A percentile compares a stretch with the other conserved stretches of the same genome.
These are phyloP conservation scores for Tryphoninae sp. DNA, from an alignment of 2,888 invertebrate genomes.

Conservation along the genomic window DNA sequence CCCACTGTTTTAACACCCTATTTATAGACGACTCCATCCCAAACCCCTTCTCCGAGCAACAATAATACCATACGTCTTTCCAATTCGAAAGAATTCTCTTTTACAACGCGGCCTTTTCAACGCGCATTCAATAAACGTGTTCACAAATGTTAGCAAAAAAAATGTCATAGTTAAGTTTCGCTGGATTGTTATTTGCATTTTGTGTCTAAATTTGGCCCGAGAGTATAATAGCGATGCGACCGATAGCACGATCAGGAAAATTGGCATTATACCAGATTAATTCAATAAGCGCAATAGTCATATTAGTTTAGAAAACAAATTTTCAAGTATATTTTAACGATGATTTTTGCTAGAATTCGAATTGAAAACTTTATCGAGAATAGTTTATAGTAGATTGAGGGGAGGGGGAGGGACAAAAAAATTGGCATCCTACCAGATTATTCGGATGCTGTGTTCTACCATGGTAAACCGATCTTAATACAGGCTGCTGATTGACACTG, in stretches of 20 bases:
- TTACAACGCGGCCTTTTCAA: neutral
- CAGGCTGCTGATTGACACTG: conserved; percentile 69
- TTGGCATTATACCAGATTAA: too few relatives aligned
- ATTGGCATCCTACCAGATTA: conserved; percentile 73
- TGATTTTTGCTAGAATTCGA: neutral
- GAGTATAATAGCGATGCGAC: too few relatives aligned
- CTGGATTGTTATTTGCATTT: too few relatives aligned
- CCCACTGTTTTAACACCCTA: conserved; percentile 71
- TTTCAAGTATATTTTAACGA: too few relatives aligned
- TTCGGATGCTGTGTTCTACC: conserved; percentile 73
- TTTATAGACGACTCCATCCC: conserved; percentile 64
- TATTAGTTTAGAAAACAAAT: too few relatives aligned
- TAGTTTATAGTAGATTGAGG: conserved; percentile 36
- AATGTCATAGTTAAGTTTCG: too few relatives aligned
- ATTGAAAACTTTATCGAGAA: conserved; percentile 59
- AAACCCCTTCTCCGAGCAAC: conserved; percentile 29
- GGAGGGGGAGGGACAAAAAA: conserved; percentile 5
- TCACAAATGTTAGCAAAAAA: neutral
- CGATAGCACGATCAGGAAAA: too few relatives aligned
- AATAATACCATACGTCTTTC: conserved; percentile 25
- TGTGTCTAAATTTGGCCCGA: too few relatives aligned
- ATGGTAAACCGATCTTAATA: conserved; percentile 65
- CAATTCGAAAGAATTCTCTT: conserved; percentile 35
- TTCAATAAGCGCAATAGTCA: too few relatives aligned
- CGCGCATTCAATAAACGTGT: neutral